Evolutionary conservation across 2,888 invertebrate genomes (phyloP), one percentile per base, ranked within the genome.

Genomic region (Metallyticus violacea): DNA sequence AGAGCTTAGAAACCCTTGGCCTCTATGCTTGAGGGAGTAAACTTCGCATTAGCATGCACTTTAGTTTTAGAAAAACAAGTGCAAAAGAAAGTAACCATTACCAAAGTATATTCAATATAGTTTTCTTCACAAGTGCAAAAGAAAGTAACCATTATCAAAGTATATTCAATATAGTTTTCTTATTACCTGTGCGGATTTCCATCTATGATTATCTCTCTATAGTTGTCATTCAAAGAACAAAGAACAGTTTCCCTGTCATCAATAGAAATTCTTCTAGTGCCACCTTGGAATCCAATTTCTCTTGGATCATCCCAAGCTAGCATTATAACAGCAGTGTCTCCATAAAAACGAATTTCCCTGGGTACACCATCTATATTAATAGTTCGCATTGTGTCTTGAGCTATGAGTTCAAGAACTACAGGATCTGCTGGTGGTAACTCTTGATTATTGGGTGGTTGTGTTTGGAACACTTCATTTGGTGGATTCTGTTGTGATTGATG

Each of bases 301-400:
- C 97, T 93, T 0, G 97, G 97, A 91, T 97, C 97, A 89, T 97
- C 96, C 94, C 96, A 96, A 86, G 95, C 96, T 92, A 98, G 94
- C 90, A 98, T 96, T 1, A 97, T 96, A 40, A 98, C 94, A 0
- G 97, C 97, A 1, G 95, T 96, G 88, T 97, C 95, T 26, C 96
- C 97, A 90, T 98, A 98, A 90, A 97, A 97, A 26, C 97, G 93
- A 81, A 97, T 96, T 90, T 97, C 97, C 89, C 97, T 94, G 0
- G 96, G 95, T 26, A 95, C 92, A 0, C 96, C 96, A 90, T 97
- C 97, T 80, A 98, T 97, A 87, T 95, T 95, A 76, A 98, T 97
- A 6, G 95, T 95, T 89, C 96, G 96, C 89, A 96, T 95, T 0
- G 96, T 94, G 90, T 97, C 96, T 85, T 93, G 93, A 89, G 94